Evolutionary conservation across 1,140 invertebrate species (phyloP), one percentile per base, ranked within the genome.

Genomic region (Himalopsyche phryganea): DNA sequence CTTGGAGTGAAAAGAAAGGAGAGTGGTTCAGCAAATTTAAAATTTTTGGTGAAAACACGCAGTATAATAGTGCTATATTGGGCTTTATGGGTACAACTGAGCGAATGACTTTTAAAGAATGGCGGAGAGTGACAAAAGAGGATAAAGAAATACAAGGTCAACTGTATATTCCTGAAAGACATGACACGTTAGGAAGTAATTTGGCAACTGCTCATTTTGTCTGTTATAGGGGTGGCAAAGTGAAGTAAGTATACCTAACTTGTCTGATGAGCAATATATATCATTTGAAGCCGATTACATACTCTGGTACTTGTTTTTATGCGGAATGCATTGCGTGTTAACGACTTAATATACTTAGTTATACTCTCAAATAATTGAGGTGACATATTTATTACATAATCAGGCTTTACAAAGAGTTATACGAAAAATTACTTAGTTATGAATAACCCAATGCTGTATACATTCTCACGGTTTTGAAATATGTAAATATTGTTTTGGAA

Each of bases 161-260:
- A 54, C 68, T 66, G 46, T 74, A 44, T 9, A 50, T n/a, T 6
- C 15, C 3, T 13, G 66, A 74, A 52, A 61, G 76, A 66, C 63
- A 71, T 28, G 61, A 68, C 15, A 42, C 64, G 15, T 58, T 76
- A 19, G 76, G 76, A 3, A 48, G 60, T 10, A 74, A 78, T 63
- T 65, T 78, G 48, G 74, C 68, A 40, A 73, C 73, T 15, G 56
- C 73, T 14, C 72, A 75, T 57, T 78, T 74, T 62, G 73, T 78
- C 53, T 65, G 65, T 9, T 72, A 69, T 65, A 66, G 75, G 13
- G 60, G 68, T 15, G 66, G 65, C 33, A 51, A 66, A 20, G 69
- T 78, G 11, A 76, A 68, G 76, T 77, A 61, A 61, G 40, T 61
- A 50, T 46, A 23, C 35, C 9, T 42, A 17, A 9, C 18, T 33